A percentile compares a stretch with the other conserved stretches of the same genome.
These are phyloP conservation scores for Abrostola tripartita DNA, from an alignment of 2,888 invertebrate genomes.

Conservation along the genomic window DNA sequence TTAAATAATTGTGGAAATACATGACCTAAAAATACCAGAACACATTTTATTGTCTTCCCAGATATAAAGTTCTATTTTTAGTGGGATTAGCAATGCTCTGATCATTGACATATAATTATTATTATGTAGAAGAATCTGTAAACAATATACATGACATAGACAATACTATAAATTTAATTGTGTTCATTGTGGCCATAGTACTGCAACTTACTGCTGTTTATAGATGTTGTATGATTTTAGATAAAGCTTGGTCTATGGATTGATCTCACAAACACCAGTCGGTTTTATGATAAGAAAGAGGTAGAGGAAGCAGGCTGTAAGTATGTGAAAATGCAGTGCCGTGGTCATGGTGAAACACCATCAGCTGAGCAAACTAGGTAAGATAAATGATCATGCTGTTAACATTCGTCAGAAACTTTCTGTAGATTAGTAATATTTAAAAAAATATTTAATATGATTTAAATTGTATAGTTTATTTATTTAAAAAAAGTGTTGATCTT, in stretches of 20 bases:
- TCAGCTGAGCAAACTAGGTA: conserved; percentile 93
- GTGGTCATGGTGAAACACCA: conserved; percentile 98
- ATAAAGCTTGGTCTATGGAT: conserved; percentile 97
- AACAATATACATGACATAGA: not conserved
- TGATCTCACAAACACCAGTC: conserved; percentile 97
- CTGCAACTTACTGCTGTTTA: not conserved
- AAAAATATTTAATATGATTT: too few relatives aligned
- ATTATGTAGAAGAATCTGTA: too few relatives aligned
- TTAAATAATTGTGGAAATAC: not conserved
- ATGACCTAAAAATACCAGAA: conserved; percentile 23
- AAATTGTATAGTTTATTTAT: too few relatives aligned
- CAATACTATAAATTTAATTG: not conserved
- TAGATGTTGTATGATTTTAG: conserved; percentile 77
- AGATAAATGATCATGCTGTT: not conserved
- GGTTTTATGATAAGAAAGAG: conserved; percentile 96
- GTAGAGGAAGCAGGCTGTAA: conserved; percentile 93
- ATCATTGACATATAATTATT: not conserved
- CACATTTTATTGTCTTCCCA: conserved; percentile 42
- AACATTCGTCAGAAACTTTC: conserved; percentile 2
- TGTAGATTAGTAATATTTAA: too few relatives aligned
- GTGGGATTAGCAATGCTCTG: conserved; percentile 6
- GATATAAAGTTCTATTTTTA: conserved; percentile 52
- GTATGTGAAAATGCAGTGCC: conserved; percentile 96
- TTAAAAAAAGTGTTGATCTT: too few relatives aligned
- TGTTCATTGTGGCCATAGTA: not conserved